Conservation (phyloP, 2,797 vertebrate genomes). For the Austrolebias charrua region DNA sequence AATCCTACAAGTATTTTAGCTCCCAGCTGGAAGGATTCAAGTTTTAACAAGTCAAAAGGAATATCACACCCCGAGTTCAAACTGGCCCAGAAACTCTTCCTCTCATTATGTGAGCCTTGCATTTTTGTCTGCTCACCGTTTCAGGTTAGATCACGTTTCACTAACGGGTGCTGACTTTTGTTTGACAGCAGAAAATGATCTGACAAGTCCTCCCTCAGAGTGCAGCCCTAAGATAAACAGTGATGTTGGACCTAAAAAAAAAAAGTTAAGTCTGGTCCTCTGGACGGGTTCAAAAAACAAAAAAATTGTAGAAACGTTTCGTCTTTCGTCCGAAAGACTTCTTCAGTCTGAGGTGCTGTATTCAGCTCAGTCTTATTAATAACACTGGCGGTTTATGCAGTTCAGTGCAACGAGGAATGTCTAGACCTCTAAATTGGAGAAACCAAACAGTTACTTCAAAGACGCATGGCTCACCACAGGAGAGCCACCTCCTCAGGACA, state of each 20-base stretch:
- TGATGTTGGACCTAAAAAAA: not conserved
- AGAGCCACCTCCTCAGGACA: no score
- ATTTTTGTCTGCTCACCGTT: constrained; percentile 4
- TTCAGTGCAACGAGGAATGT: no score
- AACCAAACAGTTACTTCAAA: no score
- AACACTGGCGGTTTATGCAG: no score
- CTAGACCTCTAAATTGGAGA: no score
- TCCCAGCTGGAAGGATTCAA: constrained; percentile 15
- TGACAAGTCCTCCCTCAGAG: constrained; percentile 4
- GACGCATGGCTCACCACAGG: no score
- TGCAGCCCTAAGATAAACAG: constrained; percentile 1
- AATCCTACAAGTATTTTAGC: constrained; percentile 7
- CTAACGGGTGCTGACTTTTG: not conserved
- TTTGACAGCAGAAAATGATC: not conserved
- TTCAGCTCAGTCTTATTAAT: no score
- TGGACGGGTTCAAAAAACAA: no score
- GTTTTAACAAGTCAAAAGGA: constrained; percentile 49
- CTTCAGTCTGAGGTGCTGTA: no score
- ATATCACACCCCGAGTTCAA: constrained; percentile 9
- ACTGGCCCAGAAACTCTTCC: not conserved
- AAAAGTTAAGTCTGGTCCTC: no score
- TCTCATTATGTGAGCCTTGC: not conserved
- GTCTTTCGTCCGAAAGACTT: no score
- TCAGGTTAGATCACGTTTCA: constrained; percentile 7
- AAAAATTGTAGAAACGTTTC: no score